phyloP scores from a whole-genome alignment of 2,797 vertebrate genomes.

The Chromobotia macracanthus region DNA sequence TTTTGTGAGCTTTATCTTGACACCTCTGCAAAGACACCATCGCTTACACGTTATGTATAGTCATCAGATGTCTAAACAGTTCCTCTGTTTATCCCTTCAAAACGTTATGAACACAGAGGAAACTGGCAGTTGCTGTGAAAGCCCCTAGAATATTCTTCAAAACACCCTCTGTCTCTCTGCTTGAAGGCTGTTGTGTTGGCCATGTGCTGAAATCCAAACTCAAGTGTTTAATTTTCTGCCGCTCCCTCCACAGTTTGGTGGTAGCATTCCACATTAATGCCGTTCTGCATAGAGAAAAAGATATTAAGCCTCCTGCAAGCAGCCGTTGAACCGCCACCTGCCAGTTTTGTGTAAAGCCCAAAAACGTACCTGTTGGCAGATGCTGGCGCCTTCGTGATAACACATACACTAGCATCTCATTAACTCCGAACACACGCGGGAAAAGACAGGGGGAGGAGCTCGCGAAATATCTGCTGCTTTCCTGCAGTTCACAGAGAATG shows the following conservation, averaged over 20 bases:
- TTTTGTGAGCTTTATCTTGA: constrained; percentile 4
- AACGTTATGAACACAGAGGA: constrained; percentile 30
- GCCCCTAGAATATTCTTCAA: constrained; percentile 40
- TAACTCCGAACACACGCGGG: constrained; percentile 44
- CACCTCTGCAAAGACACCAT: background rate
- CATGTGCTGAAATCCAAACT: constrained; percentile 56
- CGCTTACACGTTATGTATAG: constrained; percentile 26
- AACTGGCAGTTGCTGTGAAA: constrained; percentile 48
- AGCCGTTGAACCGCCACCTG: constrained; percentile 56
- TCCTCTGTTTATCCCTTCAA: constrained; percentile 37
- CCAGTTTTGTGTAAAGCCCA: constrained; percentile 56
- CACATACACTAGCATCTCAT: constrained; percentile 61
- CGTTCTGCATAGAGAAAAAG: constrained; percentile 22
- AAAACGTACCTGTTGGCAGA: constrained; percentile 63
- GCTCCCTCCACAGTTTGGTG: constrained; percentile 57
- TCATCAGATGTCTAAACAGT: constrained; percentile 34
- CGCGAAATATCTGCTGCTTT: constrained; percentile 46
- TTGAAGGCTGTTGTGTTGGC: constrained; percentile 51
- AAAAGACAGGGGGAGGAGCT: constrained; percentile 44
- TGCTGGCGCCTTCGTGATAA: constrained; percentile 61
- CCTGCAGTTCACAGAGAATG: constrained; percentile 47
- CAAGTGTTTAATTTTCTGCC: constrained; percentile 62
- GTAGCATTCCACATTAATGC: constrained; percentile 55
- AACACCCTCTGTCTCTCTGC: constrained; percentile 32
- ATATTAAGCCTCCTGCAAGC: constrained; percentile 54